Evolutionary conservation across 1,140 invertebrate species (phyloP).

Genomic region (Coboldia fuscipes): DNA sequence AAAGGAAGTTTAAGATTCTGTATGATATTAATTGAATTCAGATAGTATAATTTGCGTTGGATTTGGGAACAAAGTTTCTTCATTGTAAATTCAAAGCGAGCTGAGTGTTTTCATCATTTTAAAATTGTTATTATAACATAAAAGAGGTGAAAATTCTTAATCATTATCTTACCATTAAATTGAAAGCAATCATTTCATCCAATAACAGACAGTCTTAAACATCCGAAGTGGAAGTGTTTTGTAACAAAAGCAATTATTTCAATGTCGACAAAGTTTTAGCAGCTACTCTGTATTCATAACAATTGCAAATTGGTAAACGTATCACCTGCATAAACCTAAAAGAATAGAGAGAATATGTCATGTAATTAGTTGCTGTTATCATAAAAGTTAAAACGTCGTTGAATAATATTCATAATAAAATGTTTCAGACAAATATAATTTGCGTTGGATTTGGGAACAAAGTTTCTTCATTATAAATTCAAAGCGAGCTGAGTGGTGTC

Average conservation of each 20-base stretch:
- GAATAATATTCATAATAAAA: no score
- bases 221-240: background rate
- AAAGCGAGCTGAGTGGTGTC: constrained; percentile 5
- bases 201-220: background rate
- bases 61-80: constrained; percentile 5
- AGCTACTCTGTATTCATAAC: no score
- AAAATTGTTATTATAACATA: background rate
- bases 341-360: no score
- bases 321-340: no score
- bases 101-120: constrained; percentile 4
- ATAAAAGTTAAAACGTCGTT: no score
- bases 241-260: background rate
- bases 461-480: constrained; percentile 3
- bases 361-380: no score
- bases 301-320: no score
- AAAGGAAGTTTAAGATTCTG: background rate
- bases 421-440: no score
- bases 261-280: no score
- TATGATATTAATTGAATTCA: background rate
- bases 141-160: no score
- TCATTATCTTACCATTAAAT: no score
- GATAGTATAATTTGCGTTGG: constrained; percentile 6
- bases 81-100: constrained; percentile 4
- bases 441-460: constrained; percentile 5
- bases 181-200: background rate